Conservation (phyloP, 2,797 vertebrate species). For the Intellagama lesueurii region DNA sequence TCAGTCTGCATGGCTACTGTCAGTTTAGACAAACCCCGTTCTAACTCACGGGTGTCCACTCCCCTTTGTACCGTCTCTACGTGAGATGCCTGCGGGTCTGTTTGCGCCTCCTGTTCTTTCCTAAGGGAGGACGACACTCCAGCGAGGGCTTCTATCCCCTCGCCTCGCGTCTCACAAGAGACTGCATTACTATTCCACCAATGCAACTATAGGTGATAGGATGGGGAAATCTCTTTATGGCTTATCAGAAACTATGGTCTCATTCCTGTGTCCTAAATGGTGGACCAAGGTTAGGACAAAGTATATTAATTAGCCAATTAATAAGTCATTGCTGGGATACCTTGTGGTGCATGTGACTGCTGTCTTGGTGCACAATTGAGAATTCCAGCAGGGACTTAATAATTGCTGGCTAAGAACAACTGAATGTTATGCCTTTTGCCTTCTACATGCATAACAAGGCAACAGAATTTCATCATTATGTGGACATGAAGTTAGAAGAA, state of each 20-base stretch:
- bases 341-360: background rate
- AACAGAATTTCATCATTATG: background rate
- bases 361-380: background rate
- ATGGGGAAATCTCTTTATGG: background rate
- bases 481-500: background rate
- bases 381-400: background rate
- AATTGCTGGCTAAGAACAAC: background rate
- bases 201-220: background rate
- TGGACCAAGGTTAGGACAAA: background rate
- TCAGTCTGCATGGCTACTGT: too few relatives aligned
- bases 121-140: too few relatives aligned
- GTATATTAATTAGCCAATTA: background rate
- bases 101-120: too few relatives aligned
- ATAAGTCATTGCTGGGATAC: too few relatives aligned
- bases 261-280: background rate
- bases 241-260: background rate
- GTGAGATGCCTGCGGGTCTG: too few relatives aligned
- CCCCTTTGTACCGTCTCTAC: too few relatives aligned
- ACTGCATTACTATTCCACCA: background rate
- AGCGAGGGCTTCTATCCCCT: too few relatives aligned
- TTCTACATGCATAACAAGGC: background rate
- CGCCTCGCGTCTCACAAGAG: too few relatives aligned
- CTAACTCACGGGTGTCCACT: too few relatives aligned
- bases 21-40: too few relatives aligned
- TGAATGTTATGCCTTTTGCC: background rate